Percentiles rank a stretch among this genome's conserved stretches.
Evolutionary conservation across 2,888 invertebrate genomes (phyloP).

Genomic region (Philaethria dido): DNA sequence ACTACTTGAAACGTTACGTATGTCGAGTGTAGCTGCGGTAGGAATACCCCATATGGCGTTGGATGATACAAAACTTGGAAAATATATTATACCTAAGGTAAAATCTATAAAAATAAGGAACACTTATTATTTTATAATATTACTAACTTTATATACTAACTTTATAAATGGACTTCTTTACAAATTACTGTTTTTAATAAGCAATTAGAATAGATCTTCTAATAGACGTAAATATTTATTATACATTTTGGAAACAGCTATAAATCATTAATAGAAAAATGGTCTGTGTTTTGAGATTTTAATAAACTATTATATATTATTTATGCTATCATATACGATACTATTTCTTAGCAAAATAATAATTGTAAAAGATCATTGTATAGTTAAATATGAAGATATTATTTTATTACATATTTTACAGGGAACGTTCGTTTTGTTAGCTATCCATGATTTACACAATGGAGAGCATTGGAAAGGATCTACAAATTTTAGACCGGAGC

Average conservation of each 20-base stretch:
- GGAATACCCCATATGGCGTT: constrained; percentile 92
- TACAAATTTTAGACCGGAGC: constrained; percentile 84
- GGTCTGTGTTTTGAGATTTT: no score
- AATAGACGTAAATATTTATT: no score
- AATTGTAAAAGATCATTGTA: no score
- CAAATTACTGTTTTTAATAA: no score
- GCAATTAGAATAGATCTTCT: no score
- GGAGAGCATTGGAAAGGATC: constrained; percentile 85
- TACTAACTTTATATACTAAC: not conserved
- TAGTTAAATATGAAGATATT: no score
- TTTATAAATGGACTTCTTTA: no score
- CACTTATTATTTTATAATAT: not conserved
- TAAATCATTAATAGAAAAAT: no score
- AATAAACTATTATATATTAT: no score
- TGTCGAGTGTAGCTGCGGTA: constrained; percentile 90
- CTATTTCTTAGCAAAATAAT: no score
- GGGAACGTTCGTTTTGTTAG: constrained; percentile 85
- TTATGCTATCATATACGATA: no score
- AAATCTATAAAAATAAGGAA: not conserved
- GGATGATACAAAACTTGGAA: constrained; percentile 86
- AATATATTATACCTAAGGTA: constrained; percentile 91
- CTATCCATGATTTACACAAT: constrained; percentile 85
- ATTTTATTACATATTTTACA: constrained; percentile 47
- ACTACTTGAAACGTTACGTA: constrained; percentile 88
- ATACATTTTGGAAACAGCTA: no score